These are phyloP conservation scores for Cataglyphis rosenhaueri DNA, from an alignment of 2,888 invertebrate genomes.

Conservation along the genomic window DNA sequence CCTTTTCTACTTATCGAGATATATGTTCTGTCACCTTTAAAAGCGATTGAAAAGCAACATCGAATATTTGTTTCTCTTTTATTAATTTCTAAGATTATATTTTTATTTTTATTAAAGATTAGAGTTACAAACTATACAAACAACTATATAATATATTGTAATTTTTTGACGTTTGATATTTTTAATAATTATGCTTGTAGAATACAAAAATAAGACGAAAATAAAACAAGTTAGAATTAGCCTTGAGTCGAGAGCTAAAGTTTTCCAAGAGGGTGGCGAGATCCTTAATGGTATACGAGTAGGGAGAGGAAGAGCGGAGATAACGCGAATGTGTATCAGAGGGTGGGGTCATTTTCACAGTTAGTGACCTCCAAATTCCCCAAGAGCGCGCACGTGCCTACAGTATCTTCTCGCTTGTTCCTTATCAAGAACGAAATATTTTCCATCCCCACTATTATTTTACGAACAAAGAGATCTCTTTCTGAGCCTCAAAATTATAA, in stretches of 20 bases:
- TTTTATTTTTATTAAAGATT: neutral
- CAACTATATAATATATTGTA: neutral
- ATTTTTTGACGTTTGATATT: conserved; percentile 1
- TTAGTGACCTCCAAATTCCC: conserved; percentile 75
- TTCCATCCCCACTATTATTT: conserved; percentile 50
- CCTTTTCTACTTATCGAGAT: neutral
- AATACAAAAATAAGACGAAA: conserved; percentile 7
- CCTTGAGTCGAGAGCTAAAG: conserved; percentile 54
- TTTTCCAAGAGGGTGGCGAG: conserved; percentile 27
- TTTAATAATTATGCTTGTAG: neutral
- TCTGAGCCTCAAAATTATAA: conserved; percentile 61
- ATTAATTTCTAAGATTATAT: neutral
- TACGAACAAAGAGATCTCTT: conserved; percentile 1
- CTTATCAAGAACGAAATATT: conserved; percentile 68
- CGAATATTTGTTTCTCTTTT: neutral
- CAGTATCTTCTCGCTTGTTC: conserved; percentile 52
- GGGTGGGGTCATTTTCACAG: conserved; percentile 63
- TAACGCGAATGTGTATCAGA: conserved; percentile 50
- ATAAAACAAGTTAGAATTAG: conserved; percentile 38
- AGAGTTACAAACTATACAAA: neutral
- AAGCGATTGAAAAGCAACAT: neutral
- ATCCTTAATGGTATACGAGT: conserved; percentile 29
- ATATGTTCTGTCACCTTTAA: conserved; percentile 10
- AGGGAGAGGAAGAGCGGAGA: conserved; percentile 33
- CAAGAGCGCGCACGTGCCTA: conserved; percentile 77